phyloP scores from a whole-genome alignment of 2,797 vertebrate species.

The Pachyuromys duprasi region DNA sequence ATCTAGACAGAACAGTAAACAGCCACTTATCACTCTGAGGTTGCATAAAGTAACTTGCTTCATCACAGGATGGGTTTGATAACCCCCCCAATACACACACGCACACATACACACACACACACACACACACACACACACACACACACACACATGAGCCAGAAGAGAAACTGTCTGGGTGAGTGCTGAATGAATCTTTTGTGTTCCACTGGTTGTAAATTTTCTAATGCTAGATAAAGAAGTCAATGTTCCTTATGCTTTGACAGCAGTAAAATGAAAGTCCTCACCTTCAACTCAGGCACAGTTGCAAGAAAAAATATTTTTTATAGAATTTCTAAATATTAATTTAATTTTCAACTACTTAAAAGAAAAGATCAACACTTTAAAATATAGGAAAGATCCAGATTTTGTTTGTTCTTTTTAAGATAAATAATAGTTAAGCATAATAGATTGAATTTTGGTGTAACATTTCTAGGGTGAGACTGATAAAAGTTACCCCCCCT shows the following conservation, averaged over 20 bases:
- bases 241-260: background rate
- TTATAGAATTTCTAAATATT: background rate
- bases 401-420: conserved; percentile 24
- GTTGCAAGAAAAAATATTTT: background rate
- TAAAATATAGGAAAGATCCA: background rate
- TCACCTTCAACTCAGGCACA: background rate
- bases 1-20: background rate
- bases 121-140: no score
- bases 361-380: background rate
- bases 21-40: background rate
- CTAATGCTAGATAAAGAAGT: background rate
- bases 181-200: background rate
- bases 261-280: background rate
- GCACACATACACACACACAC: no score
- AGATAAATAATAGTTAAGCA: conserved; percentile 19
- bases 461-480: background rate
- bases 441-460: background rate
- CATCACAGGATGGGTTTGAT: background rate
- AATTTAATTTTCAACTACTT: background rate
- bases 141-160: background rate
- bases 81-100: no score
- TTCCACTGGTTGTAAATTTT: background rate
- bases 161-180: background rate
- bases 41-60: background rate
- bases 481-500: background rate